A percentile compares a stretch with the other conserved stretches of the same genome.
Evolutionary conservation across 2,888 invertebrate genomes (phyloP).

Genomic region (Erebia epiphron): DNA sequence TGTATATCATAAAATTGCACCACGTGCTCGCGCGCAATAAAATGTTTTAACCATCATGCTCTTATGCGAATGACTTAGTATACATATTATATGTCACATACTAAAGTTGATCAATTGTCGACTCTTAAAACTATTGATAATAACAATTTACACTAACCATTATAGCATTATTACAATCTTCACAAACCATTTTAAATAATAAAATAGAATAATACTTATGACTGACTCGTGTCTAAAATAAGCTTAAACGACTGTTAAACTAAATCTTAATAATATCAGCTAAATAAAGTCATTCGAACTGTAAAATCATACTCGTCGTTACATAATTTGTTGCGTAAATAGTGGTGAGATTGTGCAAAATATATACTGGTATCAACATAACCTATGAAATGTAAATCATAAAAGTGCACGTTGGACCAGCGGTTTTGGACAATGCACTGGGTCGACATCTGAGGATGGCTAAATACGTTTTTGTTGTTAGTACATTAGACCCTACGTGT

Average conservation of each 20-base stretch:
- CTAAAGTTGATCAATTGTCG: slow-evolving; percentile 8
- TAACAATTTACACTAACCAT: slow-evolving; percentile 7
- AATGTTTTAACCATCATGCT: neutral
- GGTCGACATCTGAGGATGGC: no score
- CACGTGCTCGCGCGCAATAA: neutral
- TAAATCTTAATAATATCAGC: slow-evolving; percentile 72
- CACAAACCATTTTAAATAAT: slow-evolving; percentile 18
- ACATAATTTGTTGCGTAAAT: slow-evolving; percentile 14
- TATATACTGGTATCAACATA: no score
- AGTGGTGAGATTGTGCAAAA: slow-evolving; percentile 13
- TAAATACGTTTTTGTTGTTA: no score
- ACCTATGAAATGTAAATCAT: no score
- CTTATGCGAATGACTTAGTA: neutral
- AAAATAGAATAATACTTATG: slow-evolving; percentile 61
- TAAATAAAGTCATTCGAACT: slow-evolving; percentile 52
- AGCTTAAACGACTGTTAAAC: slow-evolving; percentile 55
- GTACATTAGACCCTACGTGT: no score
- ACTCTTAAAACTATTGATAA: slow-evolving; percentile 13
- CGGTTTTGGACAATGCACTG: no score
- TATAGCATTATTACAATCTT: slow-evolving; percentile 11
- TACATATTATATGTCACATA: neutral
- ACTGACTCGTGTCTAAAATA: slow-evolving; percentile 63
- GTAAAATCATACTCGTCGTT: slow-evolving; percentile 4
- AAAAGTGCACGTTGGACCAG: no score
- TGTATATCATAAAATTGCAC: neutral